Conservation (phyloP, 2,113 vertebrate genomes). For the Seriola quinqueradiata region DNA sequence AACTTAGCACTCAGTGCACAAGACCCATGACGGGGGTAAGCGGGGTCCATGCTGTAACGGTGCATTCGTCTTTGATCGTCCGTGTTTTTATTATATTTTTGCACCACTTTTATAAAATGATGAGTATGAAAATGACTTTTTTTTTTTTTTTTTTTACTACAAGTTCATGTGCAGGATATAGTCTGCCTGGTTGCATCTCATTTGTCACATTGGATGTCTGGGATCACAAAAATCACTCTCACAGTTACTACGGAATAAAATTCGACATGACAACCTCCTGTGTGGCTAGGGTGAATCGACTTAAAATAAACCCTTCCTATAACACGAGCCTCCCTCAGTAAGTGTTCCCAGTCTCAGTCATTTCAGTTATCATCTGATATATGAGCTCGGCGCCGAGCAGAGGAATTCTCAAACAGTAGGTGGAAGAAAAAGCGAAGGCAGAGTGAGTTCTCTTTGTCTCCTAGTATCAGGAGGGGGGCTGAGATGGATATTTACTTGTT, state of each 20-base stretch:
- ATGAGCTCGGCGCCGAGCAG: slow-evolving; percentile 45
- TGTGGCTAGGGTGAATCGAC: slow-evolving; percentile 45
- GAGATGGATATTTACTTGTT: slow-evolving; percentile 78
- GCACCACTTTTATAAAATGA: slow-evolving; percentile 6
- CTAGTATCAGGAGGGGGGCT: slow-evolving; percentile 61
- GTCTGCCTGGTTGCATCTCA: slow-evolving; percentile 33
- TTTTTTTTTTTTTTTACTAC: slow-evolving; percentile 21
- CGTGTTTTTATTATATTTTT: slow-evolving; percentile 10
- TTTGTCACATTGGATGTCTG: slow-evolving; percentile 38
- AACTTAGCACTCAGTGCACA: slow-evolving; percentile 1
- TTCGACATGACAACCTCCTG: slow-evolving; percentile 58
- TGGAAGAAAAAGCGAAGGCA: slow-evolving; percentile 57
- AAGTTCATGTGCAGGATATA: slow-evolving; percentile 29
- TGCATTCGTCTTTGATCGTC: slow-evolving; percentile 1
- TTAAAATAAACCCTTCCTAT: slow-evolving; percentile 66
- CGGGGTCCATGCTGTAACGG: too few relatives aligned
- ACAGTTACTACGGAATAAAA: slow-evolving; percentile 59
- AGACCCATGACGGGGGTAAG: neutral
- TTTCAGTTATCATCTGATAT: slow-evolving; percentile 71
- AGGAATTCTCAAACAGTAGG: slow-evolving; percentile 61
- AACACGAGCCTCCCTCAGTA: slow-evolving; percentile 42
- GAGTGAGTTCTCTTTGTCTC: slow-evolving; percentile 66
- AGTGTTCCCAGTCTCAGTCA: slow-evolving; percentile 58
- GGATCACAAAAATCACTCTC: slow-evolving; percentile 38
- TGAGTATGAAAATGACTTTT: neutral